phyloP scores from a whole-genome alignment of 1,140 invertebrate genomes.

The Yoshiicerus persimilis region DNA sequence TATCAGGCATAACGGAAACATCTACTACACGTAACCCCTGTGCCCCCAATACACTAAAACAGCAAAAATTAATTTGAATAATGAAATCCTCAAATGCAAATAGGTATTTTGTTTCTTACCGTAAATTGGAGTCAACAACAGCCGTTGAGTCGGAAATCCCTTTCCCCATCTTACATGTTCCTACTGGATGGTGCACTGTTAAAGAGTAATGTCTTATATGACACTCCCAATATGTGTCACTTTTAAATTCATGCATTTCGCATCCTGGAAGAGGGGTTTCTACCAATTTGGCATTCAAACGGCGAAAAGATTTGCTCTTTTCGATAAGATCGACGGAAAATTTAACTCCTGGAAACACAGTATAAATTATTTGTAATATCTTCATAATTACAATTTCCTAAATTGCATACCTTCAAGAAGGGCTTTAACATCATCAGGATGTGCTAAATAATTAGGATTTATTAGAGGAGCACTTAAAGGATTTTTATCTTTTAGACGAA shows the following conservation, averaged over 20 bases:
- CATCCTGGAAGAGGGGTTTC: constrained; percentile 33
- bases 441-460: constrained; percentile 40
- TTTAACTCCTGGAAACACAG: neutral
- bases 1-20: constrained; percentile 54
- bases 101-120: constrained; percentile 6
- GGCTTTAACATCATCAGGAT: constrained; percentile 35
- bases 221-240: constrained; percentile 50
- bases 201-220: constrained; percentile 43
- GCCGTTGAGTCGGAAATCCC: constrained; percentile 24
- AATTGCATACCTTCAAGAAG: neutral
- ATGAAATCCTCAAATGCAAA: neutral
- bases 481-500: constrained; percentile 42
- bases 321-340: neutral
- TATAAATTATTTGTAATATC: constrained; percentile 23
- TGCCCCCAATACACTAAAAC: constrained; percentile 50
- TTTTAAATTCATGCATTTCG: constrained; percentile 23
- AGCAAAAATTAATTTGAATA: neutral
- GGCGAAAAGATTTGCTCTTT: neutral
- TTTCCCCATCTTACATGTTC: constrained; percentile 42
- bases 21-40: constrained; percentile 53
- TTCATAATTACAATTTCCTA: too few species aligned
- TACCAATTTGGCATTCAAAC: neutral
- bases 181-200: constrained; percentile 38
- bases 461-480: constrained; percentile 33
- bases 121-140: constrained; percentile 38